Evolutionary conservation across 2,797 vertebrate species (phyloP).

Genomic region (Apogon hyalosoma): DNA sequence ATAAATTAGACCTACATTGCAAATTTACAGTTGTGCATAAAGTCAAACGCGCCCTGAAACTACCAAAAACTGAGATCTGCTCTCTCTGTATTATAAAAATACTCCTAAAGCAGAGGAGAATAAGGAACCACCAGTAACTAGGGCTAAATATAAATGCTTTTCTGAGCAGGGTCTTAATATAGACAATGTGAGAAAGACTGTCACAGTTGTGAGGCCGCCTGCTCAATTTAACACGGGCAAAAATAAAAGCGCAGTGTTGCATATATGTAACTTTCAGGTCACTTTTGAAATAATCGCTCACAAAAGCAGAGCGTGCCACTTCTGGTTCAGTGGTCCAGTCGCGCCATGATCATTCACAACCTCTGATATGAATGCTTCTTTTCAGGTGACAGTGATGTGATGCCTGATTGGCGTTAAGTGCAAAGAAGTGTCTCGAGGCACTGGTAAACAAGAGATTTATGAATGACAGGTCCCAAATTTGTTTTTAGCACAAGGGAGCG

Average conservation of each 20-base stretch:
- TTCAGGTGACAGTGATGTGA: conserved; percentile 18
- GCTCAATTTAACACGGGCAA: conserved; percentile 80
- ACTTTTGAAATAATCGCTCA: conserved; percentile 47
- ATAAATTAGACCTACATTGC: conserved; percentile 12
- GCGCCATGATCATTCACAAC: conserved; percentile 1
- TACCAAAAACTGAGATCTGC: conserved; percentile 62
- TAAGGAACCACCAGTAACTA: conserved; percentile 80
- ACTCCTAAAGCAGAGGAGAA: conserved; percentile 69
- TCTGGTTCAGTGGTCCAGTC: conserved; percentile 23
- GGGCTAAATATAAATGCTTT: conserved; percentile 84
- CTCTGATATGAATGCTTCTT: conserved; percentile 31
- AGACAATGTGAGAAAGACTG: conserved; percentile 83
- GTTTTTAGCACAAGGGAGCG: conserved; percentile 81
- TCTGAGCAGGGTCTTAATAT: conserved; percentile 85
- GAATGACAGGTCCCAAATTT: conserved; percentile 81
- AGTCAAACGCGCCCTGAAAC: conserved; percentile 35
- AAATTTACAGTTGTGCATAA: conserved; percentile 25
- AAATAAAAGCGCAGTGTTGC: conserved; percentile 79
- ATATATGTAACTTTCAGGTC: conserved; percentile 76
- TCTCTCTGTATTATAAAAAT: conserved; percentile 69
- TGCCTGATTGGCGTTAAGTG: conserved; percentile 58
- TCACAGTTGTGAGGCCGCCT: conserved; percentile 79
- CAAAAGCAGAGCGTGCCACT: conserved; percentile 22
- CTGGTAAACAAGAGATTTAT: conserved; percentile 83
- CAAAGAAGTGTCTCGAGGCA: conserved; percentile 58